These are phyloP conservation scores for Gracilinanus agilis DNA, from an alignment of 2,113 vertebrate genomes.

Conservation along the genomic window DNA sequence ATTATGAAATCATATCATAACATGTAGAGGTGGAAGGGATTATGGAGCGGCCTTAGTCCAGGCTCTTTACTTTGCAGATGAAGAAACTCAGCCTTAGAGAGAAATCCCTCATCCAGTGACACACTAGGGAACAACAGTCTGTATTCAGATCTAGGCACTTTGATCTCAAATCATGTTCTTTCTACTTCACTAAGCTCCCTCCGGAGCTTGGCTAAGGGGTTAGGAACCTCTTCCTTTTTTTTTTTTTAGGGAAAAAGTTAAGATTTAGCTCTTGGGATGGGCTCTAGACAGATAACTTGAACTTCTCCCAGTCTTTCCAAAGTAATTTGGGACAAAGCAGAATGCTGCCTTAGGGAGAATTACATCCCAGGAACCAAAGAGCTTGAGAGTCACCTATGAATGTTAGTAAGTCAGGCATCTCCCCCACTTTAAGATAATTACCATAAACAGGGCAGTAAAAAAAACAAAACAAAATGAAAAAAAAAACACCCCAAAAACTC, in stretches of 20 bases:
- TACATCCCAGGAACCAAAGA: not conserved
- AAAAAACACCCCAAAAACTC: too few relatives aligned
- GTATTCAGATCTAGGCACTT: not conserved
- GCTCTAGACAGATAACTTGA: not conserved
- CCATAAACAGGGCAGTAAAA: not conserved
- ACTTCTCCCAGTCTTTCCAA: not conserved
- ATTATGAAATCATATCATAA: not conserved
- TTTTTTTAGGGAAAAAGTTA: not conserved
- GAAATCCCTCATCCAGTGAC: not conserved
- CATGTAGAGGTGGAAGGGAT: not conserved
- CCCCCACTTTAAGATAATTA: not conserved
- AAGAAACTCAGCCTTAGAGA: not conserved
- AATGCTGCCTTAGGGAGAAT: not conserved
- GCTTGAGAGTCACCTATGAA: not conserved
- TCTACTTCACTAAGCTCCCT: not conserved
- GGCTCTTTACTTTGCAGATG: not conserved
- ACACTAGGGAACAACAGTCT: not conserved
- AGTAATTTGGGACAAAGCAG: not conserved
- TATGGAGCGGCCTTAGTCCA: not conserved
- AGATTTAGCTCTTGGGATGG: not conserved
- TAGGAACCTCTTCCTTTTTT: not conserved
- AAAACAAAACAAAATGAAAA: too few relatives aligned
- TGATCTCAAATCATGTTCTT: not conserved
- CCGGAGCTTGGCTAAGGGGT: not conserved
- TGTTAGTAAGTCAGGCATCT: not conserved